Base-by-base conservation (phyloP, 1,140 invertebrate genomes). In the Drosophila miranda region DNA sequence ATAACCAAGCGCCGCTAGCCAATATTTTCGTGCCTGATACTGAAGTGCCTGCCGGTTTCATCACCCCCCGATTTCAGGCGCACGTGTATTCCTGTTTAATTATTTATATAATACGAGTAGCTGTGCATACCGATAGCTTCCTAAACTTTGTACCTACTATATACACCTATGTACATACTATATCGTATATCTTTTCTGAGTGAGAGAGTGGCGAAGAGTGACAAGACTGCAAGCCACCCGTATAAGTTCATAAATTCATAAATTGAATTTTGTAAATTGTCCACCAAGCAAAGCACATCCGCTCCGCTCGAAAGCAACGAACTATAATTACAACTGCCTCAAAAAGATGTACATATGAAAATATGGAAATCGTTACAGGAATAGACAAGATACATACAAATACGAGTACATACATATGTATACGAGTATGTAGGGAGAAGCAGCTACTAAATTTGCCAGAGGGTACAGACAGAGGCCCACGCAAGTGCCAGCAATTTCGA, bases 1-100 rank as follows among this genome's bases (percentile, higher is more conserved):
- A 60, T 76, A 77, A 62, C 70, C 60, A 61, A 62, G 73, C 57
- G 73, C 52, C 57, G 45, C 16, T 56, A 69, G 59, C 28, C 13
- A 41, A 46, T 30, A 52, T 63, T 72, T 34, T 72, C 42, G 61
- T 58, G 23, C 23, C 23, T 26, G 23, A 26, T 5, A 26, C 23
- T 26, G 61, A 21, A 45, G 44, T 58, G 19, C 56, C 43, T 19
- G 2, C 19, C 42, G 45, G 71, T 81, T 82, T 77, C 78, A 77
- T 81, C 78, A 81, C 62, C 34, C 43, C 54, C 7, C 7, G n/a
- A 51, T 43, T 46, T 42, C 13, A 43, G 59, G 45, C 48, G 64
- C 61, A 49, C 66, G 64, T 55, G 50, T 14, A 43, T 46, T 44
- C 53, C 30, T 55, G 62, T 57, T 56, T 19, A 13, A 6, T 48